Base-by-base conservation (phyloP, 35 echinoderm and acorn worm species). In the Ptychodera flava region DNA sequence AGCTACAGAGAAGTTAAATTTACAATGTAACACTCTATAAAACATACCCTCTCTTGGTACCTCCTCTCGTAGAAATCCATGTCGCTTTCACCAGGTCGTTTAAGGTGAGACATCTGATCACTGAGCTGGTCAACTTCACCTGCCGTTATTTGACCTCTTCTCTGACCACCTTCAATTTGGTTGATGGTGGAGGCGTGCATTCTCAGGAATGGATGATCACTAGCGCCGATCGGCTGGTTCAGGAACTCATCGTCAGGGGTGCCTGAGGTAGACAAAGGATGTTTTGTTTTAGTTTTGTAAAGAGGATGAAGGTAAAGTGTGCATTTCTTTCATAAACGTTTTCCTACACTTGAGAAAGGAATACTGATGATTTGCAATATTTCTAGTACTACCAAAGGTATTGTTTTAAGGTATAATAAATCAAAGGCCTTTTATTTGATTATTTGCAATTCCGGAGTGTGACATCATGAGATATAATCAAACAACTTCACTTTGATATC, bases 21-120 rank as follows among this genome's bases (percentile, higher is more conserved):
- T n/a, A n/a, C n/a, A n/a, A n/a, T n/a, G n/a, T n/a, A n/a, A n/a
- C n/a, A 64, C 45, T 64, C 22, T 64, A 22, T 35, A 37, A 83
- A 1, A 12, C 86, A 64, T 84, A 99, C 96, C 88, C 96, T 99
- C 77, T 91, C 89, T 64, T 99, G 96, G 77, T 99, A 99, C 88
- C 95, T 90, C 79, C 89, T 91, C 78, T 99, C 96, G 83, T 99
- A 99, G 85, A 94, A 99, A 0, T 94, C 96, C 96, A 99, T 99
- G 76, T 99, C 96, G 34, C 84, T 81, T 83, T 99, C 90, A 0
- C 96, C 96, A 35, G 96, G 94, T 31, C 94, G 36, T 75, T 91
- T 82, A 31, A 99, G 88, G 32, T 91, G 86, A 1, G 89, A 85
- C 90, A 99, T 88, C 35, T 89, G 86, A 36, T 92, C 35, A 12